Evolutionary conservation across 2,888 invertebrate genomes (phyloP).

Genomic region (Erynnis tages): DNA sequence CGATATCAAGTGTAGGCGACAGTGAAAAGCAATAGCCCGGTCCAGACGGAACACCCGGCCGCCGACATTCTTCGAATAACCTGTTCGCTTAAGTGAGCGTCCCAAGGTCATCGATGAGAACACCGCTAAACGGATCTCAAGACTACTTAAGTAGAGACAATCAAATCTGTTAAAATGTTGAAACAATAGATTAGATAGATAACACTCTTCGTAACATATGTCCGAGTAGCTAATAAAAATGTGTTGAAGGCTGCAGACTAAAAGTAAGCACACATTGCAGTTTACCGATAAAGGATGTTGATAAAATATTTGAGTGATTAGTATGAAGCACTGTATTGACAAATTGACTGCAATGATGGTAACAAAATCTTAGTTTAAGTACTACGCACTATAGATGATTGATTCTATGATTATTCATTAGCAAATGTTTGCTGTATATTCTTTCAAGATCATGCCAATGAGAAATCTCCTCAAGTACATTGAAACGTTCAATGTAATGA

Average conservation of each 20-base stretch:
- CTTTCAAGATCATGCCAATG: too few relatives aligned
- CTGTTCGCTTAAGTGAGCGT: constrained; percentile 63
- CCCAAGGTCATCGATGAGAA: constrained; percentile 66
- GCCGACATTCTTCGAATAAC: constrained; percentile 55
- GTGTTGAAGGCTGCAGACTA: constrained; percentile 7
- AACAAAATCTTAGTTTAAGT: background rate
- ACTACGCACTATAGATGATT: background rate
- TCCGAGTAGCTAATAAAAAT: background rate
- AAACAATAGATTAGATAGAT: constrained; percentile 30
- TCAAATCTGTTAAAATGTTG: constrained; percentile 23
- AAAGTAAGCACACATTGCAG: constrained; percentile 18
- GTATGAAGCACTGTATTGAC: constrained; percentile 20
- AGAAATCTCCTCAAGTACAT: too few relatives aligned
- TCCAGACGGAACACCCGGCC: constrained; percentile 35
- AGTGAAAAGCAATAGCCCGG: constrained; percentile 55
- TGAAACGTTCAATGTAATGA: too few relatives aligned
- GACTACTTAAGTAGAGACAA: constrained; percentile 5
- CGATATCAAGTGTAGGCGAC: constrained; percentile 27
- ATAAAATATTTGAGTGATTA: constrained; percentile 25
- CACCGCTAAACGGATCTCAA: constrained; percentile 30
- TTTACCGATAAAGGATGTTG: constrained; percentile 24
- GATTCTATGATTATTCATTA: background rate
- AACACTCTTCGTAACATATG: constrained; percentile 14
- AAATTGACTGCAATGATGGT: constrained; percentile 22
- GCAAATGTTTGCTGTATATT: background rate